These are phyloP conservation scores for Tiliacea citrago DNA, from an alignment of 2,888 invertebrate species.

Conservation along the genomic window DNA sequence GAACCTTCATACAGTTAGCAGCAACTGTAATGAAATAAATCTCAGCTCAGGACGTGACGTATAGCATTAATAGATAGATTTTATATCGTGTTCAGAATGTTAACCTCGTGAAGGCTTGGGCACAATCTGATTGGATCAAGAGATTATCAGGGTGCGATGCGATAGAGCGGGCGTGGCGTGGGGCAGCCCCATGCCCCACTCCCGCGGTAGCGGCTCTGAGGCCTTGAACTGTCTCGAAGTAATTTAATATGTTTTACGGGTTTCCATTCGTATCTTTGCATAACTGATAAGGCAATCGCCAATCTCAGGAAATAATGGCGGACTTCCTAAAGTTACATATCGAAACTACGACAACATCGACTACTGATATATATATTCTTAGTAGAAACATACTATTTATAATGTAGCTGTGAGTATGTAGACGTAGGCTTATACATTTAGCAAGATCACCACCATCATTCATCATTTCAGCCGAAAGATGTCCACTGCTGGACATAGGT, in stretches of 20 bases:
- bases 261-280: slow-evolving; percentile 30
- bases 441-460: background rate
- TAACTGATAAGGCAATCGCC: slow-evolving; percentile 23
- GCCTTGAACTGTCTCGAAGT: slow-evolving; percentile 34
- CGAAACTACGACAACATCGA: background rate
- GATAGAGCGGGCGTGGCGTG: slow-evolving; percentile 65
- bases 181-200: slow-evolving; percentile 33
- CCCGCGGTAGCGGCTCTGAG: slow-evolving; percentile 35
- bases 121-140: slow-evolving; percentile 77
- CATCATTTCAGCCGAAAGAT: too few relatives aligned
- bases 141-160: slow-evolving; percentile 75
- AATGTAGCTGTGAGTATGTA: background rate
- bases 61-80: slow-evolving; percentile 32
- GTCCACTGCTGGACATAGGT: too few relatives aligned
- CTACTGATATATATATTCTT: background rate
- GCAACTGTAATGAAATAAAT: slow-evolving; percentile 18
- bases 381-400: background rate
- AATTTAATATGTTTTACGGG: slow-evolving; percentile 41
- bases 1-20: slow-evolving; percentile 2
- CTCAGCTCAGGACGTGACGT: slow-evolving; percentile 24
- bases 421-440: slow-evolving; percentile 5
- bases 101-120: slow-evolving; percentile 67
- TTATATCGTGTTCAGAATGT: slow-evolving; percentile 63
- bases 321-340: background rate
- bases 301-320: slow-evolving; percentile 6